These are phyloP conservation scores for Cataglyphis hispanica DNA, from an alignment of 1,140 invertebrate genomes.

Conservation along the genomic window DNA sequence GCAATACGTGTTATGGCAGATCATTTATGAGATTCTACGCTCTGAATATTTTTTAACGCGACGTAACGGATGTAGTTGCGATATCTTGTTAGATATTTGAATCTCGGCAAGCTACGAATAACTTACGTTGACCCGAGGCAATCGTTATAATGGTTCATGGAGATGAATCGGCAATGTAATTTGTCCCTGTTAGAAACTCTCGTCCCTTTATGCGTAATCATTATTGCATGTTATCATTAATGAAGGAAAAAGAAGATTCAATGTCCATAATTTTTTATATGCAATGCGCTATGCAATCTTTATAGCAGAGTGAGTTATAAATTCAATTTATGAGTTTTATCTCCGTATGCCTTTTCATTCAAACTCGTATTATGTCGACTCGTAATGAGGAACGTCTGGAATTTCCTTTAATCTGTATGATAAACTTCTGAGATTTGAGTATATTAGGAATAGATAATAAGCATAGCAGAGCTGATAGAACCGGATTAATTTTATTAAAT, in stretches of 20 bases:
- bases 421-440: constrained; percentile 26
- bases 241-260: background rate
- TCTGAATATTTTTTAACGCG: constrained; percentile 36
- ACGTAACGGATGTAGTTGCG: constrained; percentile 15
- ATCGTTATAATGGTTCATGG: constrained; percentile 30
- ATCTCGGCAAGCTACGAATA: constrained; percentile 19
- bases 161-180: constrained; percentile 30
- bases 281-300: background rate
- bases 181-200: constrained; percentile 32
- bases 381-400: constrained; percentile 21
- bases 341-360: background rate
- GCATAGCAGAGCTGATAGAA: background rate
- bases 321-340: constrained; percentile 61
- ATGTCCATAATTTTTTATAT: background rate
- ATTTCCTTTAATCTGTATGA: constrained; percentile 9
- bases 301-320: constrained; percentile 13
- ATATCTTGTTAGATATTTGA: constrained; percentile 43
- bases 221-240: constrained; percentile 21
- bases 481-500: constrained; percentile 23
- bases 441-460: background rate
- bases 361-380: constrained; percentile 5
- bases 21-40: constrained; percentile 21
- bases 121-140: constrained; percentile 5
- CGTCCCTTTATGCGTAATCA: constrained; percentile 35
- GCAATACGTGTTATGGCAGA: constrained; percentile 12